Evolutionary conservation across 1,140 invertebrate genomes (phyloP).

Genomic region (Thaumetopoea pityocampa): DNA sequence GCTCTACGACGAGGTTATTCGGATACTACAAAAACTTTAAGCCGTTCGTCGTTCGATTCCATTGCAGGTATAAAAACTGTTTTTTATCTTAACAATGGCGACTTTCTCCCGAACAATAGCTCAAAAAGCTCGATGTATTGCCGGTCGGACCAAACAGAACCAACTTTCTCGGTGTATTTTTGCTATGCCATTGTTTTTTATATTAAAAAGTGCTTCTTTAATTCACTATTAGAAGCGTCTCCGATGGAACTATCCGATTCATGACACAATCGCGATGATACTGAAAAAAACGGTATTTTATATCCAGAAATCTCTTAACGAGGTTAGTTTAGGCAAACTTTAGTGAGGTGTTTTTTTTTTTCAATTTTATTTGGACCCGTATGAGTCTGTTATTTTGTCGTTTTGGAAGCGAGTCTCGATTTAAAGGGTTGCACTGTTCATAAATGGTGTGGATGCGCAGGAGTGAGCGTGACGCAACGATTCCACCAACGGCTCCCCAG

Average conservation of each 20-base stretch:
- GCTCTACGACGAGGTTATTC: conserved; percentile 43
- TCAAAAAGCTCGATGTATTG: conserved; percentile 51
- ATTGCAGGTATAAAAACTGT: conserved; percentile 51
- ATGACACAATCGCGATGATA: conserved; percentile 66
- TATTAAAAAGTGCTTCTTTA: conserved; percentile 31
- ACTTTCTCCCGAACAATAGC: conserved; percentile 64
- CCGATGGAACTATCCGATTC: conserved; percentile 64
- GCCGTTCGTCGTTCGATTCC: conserved; percentile 42
- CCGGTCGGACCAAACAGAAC: conserved; percentile 34
- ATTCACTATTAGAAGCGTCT: conserved; percentile 39
- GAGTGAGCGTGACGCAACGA: conserved; percentile 66
- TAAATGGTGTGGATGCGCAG: conserved; percentile 40
- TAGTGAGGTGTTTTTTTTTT: conserved; percentile 71
- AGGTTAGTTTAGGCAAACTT: conserved; percentile 75
- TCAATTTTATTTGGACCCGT: conserved; percentile 59
- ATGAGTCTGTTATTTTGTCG: conserved; percentile 65
- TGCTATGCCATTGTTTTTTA: conserved; percentile 33
- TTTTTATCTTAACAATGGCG: conserved; percentile 51
- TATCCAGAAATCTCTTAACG: conserved; percentile 74
- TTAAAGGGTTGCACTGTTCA: conserved; percentile 50
- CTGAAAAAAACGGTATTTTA: conserved; percentile 75
- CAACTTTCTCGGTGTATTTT: conserved; percentile 53
- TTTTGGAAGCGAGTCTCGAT: conserved; percentile 35
- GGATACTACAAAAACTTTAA: conserved; percentile 61
- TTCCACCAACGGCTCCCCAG: conserved; percentile 37